Evolutionary conservation across 2,888 invertebrate species (phyloP).

Genomic region (Tipula unca): DNA sequence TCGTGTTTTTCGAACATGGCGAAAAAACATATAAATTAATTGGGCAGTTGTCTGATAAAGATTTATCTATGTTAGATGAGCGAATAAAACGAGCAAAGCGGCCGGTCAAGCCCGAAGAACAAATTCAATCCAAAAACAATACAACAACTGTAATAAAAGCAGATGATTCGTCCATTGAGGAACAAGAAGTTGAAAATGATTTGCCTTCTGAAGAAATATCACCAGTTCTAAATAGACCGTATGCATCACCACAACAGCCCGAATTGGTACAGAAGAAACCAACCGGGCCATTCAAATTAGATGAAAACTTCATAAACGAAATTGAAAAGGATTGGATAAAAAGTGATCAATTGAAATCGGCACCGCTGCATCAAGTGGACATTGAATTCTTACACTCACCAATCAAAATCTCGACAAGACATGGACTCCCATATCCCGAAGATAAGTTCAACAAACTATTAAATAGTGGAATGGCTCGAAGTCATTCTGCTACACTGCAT

Average conservation of each 20-base stretch:
- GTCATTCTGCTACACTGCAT: not conserved
- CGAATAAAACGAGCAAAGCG: slow-evolving; percentile 86
- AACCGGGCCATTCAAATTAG: slow-evolving; percentile 70
- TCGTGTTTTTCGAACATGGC: slow-evolving; percentile 82
- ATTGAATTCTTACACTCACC: slow-evolving; percentile 42
- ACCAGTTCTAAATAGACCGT: slow-evolving; percentile 27
- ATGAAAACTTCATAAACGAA: slow-evolving; percentile 60
- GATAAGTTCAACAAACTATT: slow-evolving; percentile 38
- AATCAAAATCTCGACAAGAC: slow-evolving; percentile 46
- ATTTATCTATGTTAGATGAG: slow-evolving; percentile 87
- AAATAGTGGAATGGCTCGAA: slow-evolving; percentile 28
- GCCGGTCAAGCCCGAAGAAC: slow-evolving; percentile 46
- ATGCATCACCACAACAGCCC: slow-evolving; percentile 30
- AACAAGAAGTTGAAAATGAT: slow-evolving; percentile 40
- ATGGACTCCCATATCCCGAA: slow-evolving; percentile 41
- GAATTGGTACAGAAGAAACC: slow-evolving; percentile 43
- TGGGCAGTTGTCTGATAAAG: slow-evolving; percentile 90
- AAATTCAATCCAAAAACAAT: slow-evolving; percentile 33
- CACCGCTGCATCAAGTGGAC: slow-evolving; percentile 31
- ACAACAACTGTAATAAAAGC: slow-evolving; percentile 25
- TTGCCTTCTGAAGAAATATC: slow-evolving; percentile 36
- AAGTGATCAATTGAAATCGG: slow-evolving; percentile 42
- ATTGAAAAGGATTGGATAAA: slow-evolving; percentile 50
- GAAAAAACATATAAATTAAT: slow-evolving; percentile 84
- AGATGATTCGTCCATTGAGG: slow-evolving; percentile 41